Percentiles rank a stretch among this genome's conserved stretches.
Evolutionary conservation across 2,113 vertebrate species (phyloP).

Genomic region (Apteryx owenii): DNA sequence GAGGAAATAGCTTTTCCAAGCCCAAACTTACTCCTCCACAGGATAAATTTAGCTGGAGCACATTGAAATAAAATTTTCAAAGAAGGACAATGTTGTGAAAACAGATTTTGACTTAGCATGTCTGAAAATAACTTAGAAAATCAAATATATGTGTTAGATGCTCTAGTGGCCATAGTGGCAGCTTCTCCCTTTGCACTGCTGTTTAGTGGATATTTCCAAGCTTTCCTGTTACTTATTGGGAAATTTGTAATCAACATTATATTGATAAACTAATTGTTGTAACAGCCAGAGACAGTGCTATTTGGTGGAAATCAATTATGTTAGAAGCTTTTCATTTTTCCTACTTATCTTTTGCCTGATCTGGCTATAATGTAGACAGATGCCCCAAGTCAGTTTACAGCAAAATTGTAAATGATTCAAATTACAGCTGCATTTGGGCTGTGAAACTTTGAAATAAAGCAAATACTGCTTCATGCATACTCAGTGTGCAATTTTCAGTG

Average conservation of each 20-base stretch:
- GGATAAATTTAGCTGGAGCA: not conserved
- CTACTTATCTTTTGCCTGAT: conserved; percentile 16
- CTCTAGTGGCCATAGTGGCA: not conserved
- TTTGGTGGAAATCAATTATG: conserved; percentile 36
- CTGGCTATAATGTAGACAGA: conserved; percentile 40
- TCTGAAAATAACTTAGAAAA: not conserved
- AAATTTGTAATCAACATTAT: conserved; percentile 19
- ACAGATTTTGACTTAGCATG: not conserved
- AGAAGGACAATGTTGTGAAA: not conserved
- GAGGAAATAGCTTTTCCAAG: conserved; percentile 1
- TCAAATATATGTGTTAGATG: not conserved
- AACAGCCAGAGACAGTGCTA: conserved; percentile 37
- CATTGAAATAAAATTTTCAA: not conserved
- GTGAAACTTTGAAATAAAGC: conserved; percentile 5
- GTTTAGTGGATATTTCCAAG: not conserved
- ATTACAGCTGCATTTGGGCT: conserved; percentile 43
- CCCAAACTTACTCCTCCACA: not conserved
- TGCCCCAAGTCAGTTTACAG: not conserved
- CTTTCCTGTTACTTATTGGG: not conserved
- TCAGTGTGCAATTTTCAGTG: not conserved
- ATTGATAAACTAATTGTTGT: conserved; percentile 58
- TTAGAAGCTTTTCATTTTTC: conserved; percentile 51
- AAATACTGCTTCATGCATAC: not conserved
- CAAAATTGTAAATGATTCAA: conserved; percentile 58
- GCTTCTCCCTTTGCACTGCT: not conserved